Base-by-base conservation (phyloP, 2,797 vertebrate genomes). In the Sebastes taczanowskii region DNA sequence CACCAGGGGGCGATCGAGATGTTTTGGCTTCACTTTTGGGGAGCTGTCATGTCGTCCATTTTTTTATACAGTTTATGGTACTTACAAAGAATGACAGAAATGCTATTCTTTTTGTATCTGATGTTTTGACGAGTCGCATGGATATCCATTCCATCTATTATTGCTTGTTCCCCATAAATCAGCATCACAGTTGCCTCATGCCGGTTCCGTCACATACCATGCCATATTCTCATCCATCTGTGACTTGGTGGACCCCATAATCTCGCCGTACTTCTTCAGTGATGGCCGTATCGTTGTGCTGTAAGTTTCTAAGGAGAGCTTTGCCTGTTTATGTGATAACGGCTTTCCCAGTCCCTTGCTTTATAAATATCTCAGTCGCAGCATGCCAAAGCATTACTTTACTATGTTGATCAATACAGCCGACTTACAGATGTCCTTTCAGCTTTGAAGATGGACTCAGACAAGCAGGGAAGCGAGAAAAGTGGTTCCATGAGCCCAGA, bases 381-480 rank as follows among this genome's bases (percentile, higher is more conserved):
- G 94, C 94, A 95, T 95, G 93, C 82, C 80, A 77, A 84, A 87
- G 66, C 80, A 68, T 80, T 87, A 61, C 5, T 55, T 74, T 35
- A 81, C 60, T 78, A 16, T 84, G 71, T 73, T 86, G 76, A 82
- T 94, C 91, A 95, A 96, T 96, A 95, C 96, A 97, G 94, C 96
- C 96, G 96, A 96, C 97, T 97, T 96, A 96, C 87, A 98, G 98
- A 96, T 99, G 96, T 99, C 92, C 92, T 99, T 99, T 94, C 98
- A 99, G 98, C 97, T 94, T 95, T 96, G 96, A 99, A 99, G 99
- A 99, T 97, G 97, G 98, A 98, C 83, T 95, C 96, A 91, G 97
- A 91, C 87, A 97, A 96, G 93, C 88, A 96, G 68, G 90, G 91
- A 88, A 95, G 94, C 20, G 93, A 94, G 80, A 94, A 90, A 93